A percentile compares a stretch with the other conserved stretches of the same genome.
Conservation (phyloP, 2,888 invertebrate genomes). For the Cerastis rubricosa region DNA sequence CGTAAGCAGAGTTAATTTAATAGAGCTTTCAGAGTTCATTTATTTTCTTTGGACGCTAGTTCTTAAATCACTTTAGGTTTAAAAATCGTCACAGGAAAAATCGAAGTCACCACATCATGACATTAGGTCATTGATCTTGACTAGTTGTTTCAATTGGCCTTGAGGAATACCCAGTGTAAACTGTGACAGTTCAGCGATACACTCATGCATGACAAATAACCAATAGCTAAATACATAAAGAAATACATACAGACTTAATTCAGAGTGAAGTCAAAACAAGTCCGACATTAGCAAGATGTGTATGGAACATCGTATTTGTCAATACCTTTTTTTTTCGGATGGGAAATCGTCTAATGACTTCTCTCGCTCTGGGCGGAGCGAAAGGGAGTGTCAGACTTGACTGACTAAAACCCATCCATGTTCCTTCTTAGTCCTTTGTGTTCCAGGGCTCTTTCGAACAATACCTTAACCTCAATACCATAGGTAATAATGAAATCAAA, state of each 20-base stretch:
- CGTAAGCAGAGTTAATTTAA: not conserved
- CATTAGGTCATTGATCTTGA: slow-evolving; percentile 10
- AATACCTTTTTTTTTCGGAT: no score
- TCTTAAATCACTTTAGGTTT: not conserved
- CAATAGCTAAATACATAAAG: not conserved
- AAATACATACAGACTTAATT: not conserved
- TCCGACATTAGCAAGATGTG: not conserved
- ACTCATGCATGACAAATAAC: not conserved
- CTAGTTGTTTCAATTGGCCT: not conserved
- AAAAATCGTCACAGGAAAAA: not conserved
- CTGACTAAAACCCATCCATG: no score
- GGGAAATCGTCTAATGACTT: no score
- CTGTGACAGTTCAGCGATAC: not conserved
- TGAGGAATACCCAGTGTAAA: slow-evolving; percentile 1
- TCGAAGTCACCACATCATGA: not conserved
- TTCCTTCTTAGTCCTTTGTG: no score
- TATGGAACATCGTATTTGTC: not conserved
- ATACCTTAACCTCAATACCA: no score
- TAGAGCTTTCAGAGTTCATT: not conserved
- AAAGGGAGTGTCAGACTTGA: no score
- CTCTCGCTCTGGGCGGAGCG: no score
- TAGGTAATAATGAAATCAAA: no score
- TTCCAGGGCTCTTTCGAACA: no score
- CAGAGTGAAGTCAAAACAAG: not conserved
- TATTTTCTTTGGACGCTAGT: not conserved